Base-by-base conservation (phyloP, 1,140 invertebrate species). In the Gonatopus flavifemur region DNA sequence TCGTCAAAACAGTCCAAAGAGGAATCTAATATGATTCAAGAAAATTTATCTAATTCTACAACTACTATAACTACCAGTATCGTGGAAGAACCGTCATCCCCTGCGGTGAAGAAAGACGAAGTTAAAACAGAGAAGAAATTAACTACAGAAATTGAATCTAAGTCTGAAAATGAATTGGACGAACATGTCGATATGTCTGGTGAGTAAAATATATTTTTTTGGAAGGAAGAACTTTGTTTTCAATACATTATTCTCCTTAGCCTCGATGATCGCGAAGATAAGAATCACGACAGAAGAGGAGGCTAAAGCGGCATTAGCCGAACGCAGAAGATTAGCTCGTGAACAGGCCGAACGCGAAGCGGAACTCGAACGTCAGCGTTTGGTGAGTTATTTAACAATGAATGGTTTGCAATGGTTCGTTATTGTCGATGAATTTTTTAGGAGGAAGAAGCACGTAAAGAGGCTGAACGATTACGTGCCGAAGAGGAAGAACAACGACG, bases 341-440 rank as follows among this genome's bases (percentile, higher is more conserved):
- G 91, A 94, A 78, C 89, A 93, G 74, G 87, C 89, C 33, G 91
- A 94, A 81, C 76, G 87, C 49, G 88, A 92, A 80, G 89, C 89
- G 10, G 91, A 93, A 76, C 72, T 88, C 19, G 90, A 93, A 74
- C 80, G 89, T 51, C 85, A 86, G 67, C 81, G 88, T 79, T 81
- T 81, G 62, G 82, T 83, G 69, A 49, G 70, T 70, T 15, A 33
- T 3, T 31, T 33, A 25, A 36, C 22, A 20, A 36, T 25, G 13
- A 2, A 46, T 3, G 3, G 5, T n/a, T 13, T 35, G 33, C 37
- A 22, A 13, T 12, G 21, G 3, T 16, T 38, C 7, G 8, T 24
- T 24, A 35, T 8, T 30, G 9, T 30, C 12, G 6, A 10, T 10
- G 3, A 22, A 6, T 18, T 61, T 77, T 72, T 55, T 55, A 85